Conservation (phyloP, 2,888 invertebrate species). For the Drosophila leonis region DNA sequence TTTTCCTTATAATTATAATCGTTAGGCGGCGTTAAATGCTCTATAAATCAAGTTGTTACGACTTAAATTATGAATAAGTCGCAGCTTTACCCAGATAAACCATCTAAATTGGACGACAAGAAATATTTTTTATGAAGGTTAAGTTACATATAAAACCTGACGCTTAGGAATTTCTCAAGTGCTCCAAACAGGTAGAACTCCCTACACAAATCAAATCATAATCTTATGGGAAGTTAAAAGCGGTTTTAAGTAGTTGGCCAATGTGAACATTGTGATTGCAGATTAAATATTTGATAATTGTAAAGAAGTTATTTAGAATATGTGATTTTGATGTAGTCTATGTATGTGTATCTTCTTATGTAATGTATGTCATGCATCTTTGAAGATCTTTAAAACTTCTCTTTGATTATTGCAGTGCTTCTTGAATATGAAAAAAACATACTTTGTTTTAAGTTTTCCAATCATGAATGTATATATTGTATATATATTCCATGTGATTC, state of each 20-base stretch:
- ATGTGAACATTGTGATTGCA: constrained; percentile 18
- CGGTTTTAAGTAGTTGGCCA: constrained; percentile 13
- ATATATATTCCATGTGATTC: no score
- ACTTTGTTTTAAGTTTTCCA: no score
- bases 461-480: no score
- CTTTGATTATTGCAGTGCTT: not conserved
- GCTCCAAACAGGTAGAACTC: constrained; percentile 30
- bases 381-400: not conserved
- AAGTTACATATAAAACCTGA: constrained; percentile 29
- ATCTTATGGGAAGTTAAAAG: constrained; percentile 31
- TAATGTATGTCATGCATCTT: no score
- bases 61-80: constrained; percentile 53
- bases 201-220: not conserved
- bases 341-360: no score
- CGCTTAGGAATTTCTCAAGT: constrained; percentile 22
- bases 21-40: constrained; percentile 48
- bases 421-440: no score
- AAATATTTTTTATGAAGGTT: constrained; percentile 44
- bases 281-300: constrained; percentile 12
- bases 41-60: constrained; percentile 60
- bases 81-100: constrained; percentile 22
- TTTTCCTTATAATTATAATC: constrained; percentile 55
- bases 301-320: not conserved
- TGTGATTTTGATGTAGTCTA: no score
- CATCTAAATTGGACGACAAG: constrained; percentile 22